A percentile compares a stretch with the other conserved stretches of the same genome.
Conservation (phyloP, 2,797 vertebrate species). For the Pogonophryne albipinna region DNA sequence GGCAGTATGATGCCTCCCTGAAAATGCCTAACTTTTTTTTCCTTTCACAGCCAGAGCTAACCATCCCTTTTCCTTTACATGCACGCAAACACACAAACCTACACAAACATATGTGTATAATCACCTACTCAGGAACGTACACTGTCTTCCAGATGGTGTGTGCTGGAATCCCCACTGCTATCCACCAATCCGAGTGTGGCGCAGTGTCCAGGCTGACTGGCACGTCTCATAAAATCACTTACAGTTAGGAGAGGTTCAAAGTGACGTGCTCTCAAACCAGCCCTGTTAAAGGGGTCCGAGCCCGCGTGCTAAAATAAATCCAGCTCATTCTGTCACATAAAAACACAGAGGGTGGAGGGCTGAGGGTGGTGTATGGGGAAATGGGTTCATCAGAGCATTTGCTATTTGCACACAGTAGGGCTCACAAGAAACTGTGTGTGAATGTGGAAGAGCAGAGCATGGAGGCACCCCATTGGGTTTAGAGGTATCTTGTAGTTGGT, state of each 20-base stretch:
- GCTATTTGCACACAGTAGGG: constrained; percentile 33
- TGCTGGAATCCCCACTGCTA: constrained; percentile 66
- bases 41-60: constrained; percentile 64
- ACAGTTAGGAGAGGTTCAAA: constrained; percentile 66
- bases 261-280: constrained; percentile 29
- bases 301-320: constrained; percentile 64
- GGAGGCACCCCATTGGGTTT: constrained; percentile 39
- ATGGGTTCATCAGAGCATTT: constrained; percentile 39
- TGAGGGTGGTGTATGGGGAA: constrained; percentile 20
- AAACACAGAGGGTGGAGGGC: constrained; percentile 46
- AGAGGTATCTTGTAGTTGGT: constrained; percentile 47
- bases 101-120: constrained; percentile 58
- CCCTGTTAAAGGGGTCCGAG: constrained; percentile 58
- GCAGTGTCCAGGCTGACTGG: constrained; percentile 68
- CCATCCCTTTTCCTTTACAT: constrained; percentile 57
- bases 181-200: constrained; percentile 65
- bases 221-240: constrained; percentile 76
- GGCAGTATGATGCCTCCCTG: constrained; percentile 62
- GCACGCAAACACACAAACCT: constrained; percentile 50
- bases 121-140: constrained; percentile 42
- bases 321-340: constrained; percentile 61
- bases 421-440: constrained; percentile 11
- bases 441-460: constrained; percentile 30
- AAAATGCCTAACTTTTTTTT: constrained; percentile 52
- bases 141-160: constrained; percentile 69